A percentile compares a stretch with the other conserved stretches of the same genome.
Evolutionary conservation across 2,888 invertebrate genomes (phyloP).

Genomic region (Ophioninae sp.): DNA sequence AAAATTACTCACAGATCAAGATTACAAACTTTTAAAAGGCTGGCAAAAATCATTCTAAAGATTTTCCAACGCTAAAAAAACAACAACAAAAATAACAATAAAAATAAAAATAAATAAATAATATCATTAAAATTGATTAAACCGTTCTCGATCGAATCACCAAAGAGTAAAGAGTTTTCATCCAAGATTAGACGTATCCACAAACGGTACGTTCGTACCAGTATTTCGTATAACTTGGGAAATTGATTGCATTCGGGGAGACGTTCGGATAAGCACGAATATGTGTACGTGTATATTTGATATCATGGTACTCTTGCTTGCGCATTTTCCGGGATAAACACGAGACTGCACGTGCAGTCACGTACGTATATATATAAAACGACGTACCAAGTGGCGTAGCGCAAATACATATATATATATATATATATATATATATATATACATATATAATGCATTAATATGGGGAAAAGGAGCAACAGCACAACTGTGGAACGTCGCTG

Average conservation of each 20-base stretch:
- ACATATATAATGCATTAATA: slow-evolving; percentile 14
- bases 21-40: too few species aligned
- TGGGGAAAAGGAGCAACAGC: slow-evolving; percentile 51
- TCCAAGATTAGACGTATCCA: slow-evolving; percentile 6
- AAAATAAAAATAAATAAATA: too few species aligned
- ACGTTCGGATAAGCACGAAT: slow-evolving; percentile 54
- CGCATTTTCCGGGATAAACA: slow-evolving; percentile 64
- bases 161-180: background rate
- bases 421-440: background rate
- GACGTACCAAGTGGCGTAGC: slow-evolving; percentile 32
- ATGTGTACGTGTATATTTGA: slow-evolving; percentile 30
- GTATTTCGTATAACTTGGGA: slow-evolving; percentile 39
- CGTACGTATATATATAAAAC: slow-evolving; percentile 51
- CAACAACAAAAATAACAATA: too few species aligned
- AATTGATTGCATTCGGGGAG: slow-evolving; percentile 56
- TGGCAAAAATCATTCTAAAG: too few species aligned
- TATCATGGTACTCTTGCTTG: slow-evolving; percentile 55
- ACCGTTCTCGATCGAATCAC: too few species aligned
- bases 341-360: slow-evolving; percentile 64
- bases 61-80: too few species aligned
- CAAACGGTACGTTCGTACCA: slow-evolving; percentile 16
- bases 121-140: background rate
- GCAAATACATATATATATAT: slow-evolving; percentile 26
- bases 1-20: too few species aligned
- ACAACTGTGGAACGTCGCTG: slow-evolving; percentile 57